Percentiles rank a stretch among this genome's conserved stretches.
These are phyloP conservation scores for Amia ocellicauda DNA, from an alignment of 2,113 vertebrate genomes.

Conservation along the genomic window DNA sequence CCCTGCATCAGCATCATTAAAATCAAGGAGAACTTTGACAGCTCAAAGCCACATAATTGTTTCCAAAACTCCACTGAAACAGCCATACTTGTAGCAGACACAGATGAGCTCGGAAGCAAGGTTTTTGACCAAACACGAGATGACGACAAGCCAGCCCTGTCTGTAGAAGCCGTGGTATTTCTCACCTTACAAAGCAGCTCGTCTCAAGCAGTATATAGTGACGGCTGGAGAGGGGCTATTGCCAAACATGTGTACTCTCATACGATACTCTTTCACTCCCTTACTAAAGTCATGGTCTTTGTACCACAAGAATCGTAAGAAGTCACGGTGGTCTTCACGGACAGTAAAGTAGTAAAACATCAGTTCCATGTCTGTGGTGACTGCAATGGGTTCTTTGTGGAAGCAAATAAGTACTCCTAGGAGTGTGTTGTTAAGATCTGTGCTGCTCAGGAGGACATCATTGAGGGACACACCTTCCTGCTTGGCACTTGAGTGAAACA, in stretches of 20 bases:
- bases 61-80: neutral
- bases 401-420: conserved; percentile 2
- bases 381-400: neutral
- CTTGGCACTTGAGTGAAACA: conserved; percentile 4
- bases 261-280: neutral
- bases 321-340: neutral
- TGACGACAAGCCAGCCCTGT: neutral
- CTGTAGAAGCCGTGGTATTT: neutral
- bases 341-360: neutral
- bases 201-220: neutral
- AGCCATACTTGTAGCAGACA: no score
- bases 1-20: neutral
- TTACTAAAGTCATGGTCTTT: neutral
- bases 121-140: neutral
- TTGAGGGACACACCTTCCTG: conserved; percentile 9
- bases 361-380: neutral
- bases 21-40: neutral
- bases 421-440: conserved; percentile 15
- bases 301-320: neutral
- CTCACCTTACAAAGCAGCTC: no score
- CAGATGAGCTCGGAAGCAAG: neutral
- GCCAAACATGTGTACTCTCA: neutral
- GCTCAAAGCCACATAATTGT: neutral
- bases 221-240: neutral
- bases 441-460: conserved; percentile 10